Evolutionary conservation across 2,113 vertebrate species (phyloP).

Genomic region (Panthera uncia): DNA sequence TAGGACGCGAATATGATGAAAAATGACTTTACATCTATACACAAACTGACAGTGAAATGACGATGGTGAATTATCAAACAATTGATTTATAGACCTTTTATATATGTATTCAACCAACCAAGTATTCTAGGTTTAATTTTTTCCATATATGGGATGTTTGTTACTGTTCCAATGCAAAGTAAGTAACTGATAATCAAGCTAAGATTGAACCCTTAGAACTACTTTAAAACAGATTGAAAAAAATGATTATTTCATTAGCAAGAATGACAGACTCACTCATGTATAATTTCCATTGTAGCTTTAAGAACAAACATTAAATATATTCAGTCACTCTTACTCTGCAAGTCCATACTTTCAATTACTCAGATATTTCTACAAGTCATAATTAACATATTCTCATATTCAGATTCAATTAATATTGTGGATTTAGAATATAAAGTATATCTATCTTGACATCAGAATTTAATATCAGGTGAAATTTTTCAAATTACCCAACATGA

Average conservation of each 20-base stretch:
- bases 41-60: neutral
- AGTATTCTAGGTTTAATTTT: neutral
- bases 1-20: neutral
- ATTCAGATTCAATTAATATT: neutral
- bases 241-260: neutral
- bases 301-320: neutral
- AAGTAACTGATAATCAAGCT: neutral
- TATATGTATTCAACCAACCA: neutral
- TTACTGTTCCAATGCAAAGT: neutral
- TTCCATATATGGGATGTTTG: neutral
- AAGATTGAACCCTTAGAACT: neutral
- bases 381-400: neutral
- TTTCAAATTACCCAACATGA: neutral
- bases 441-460: neutral
- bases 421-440: neutral
- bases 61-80: neutral
- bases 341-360: neutral
- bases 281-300: neutral
- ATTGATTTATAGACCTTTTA: neutral
- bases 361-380: neutral
- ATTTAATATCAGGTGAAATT: neutral
- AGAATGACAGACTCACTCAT: neutral
- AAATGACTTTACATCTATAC: neutral
- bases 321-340: neutral
- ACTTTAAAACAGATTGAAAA: neutral